Evolutionary conservation across 2,113 vertebrate species (phyloP), one percentile per base, ranked within the genome.

Genomic region (Otis tarda): DNA sequence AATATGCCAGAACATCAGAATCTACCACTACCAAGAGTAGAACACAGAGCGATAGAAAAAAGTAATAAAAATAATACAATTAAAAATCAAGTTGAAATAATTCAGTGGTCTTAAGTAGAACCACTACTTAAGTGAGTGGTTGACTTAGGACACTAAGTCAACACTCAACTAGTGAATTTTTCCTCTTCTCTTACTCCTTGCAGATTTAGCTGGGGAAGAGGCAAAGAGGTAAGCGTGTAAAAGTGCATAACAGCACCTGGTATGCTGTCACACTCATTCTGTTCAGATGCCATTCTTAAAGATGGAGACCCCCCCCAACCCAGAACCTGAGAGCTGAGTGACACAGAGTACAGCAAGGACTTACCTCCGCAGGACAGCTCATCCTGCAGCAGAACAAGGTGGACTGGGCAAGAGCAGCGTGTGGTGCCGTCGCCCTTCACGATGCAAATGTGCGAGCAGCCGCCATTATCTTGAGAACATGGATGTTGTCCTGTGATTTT

Each of bases 381-480:
- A 78, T 99, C 98, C 57, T 99, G 99, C 95, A 99, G 98, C 94
- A 99, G 98, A 83, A 99, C 99, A 84, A 99, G 98, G 94, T 99
- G 99, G 77, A 99, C 94, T 0, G 99, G 99, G 74, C 99, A 99
- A 4, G 99, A 99, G 88, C 99, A 99, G 77, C 99, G 98, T 0
- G 99, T 99, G 24, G 99, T 99, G 20, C 99, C 99, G 1, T 99
- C 99, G 0, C 99, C 99, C 87, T 99, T 99, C 61, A 99, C 99
- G 9, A 99, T 99, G 97, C 99, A 99, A 88, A 99, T 99, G 97
- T 99, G 99, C 0, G 99, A 99, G 95, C 99, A 99, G 96, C 99
- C 99, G 31, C 99, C 99, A 3, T 99, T 99, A 59, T 99, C 99
- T 95, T 98, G 98, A 41, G 99, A 98, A 71, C 99, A 99, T 1